These are phyloP conservation scores for Lamellibrachia luymesi DNA, from an alignment of 1,140 invertebrate species.

Conservation along the genomic window DNA sequence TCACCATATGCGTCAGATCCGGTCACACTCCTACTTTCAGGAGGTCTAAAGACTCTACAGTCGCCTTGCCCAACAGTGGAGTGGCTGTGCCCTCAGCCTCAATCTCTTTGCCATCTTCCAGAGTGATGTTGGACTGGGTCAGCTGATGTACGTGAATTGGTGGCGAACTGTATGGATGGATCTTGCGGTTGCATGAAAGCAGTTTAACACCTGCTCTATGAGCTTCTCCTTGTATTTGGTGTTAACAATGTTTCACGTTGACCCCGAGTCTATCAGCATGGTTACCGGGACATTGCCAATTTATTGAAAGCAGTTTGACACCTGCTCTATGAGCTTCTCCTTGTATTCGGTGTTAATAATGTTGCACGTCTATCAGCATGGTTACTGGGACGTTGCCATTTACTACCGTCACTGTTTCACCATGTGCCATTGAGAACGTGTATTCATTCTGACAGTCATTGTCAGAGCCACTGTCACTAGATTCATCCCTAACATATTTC, in stretches of 20 bases:
- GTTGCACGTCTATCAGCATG: neutral
- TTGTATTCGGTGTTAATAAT: neutral
- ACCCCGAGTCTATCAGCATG: neutral
- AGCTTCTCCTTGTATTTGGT: neutral
- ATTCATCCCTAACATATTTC: neutral
- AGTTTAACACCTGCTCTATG: neutral
- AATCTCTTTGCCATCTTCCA: neutral
- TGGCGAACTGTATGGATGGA: neutral
- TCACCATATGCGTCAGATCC: neutral
- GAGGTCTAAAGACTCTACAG: neutral
- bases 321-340: neutral
- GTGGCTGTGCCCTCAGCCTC: neutral
- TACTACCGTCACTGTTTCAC: neutral
- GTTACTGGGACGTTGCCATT: neutral
- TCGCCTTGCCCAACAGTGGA: slow-evolving; percentile 20
- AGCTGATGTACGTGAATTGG: neutral
- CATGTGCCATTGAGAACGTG: neutral
- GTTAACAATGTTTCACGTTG: neutral
- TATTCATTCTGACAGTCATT: neutral
- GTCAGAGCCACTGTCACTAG: neutral
- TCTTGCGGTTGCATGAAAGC: neutral
- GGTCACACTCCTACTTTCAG: slow-evolving; percentile 7
- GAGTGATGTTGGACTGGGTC: neutral
- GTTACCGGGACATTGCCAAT: neutral
- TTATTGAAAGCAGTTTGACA: neutral